phyloP scores from a whole-genome alignment of 2,113 vertebrate species.

The Labeo catla region DNA sequence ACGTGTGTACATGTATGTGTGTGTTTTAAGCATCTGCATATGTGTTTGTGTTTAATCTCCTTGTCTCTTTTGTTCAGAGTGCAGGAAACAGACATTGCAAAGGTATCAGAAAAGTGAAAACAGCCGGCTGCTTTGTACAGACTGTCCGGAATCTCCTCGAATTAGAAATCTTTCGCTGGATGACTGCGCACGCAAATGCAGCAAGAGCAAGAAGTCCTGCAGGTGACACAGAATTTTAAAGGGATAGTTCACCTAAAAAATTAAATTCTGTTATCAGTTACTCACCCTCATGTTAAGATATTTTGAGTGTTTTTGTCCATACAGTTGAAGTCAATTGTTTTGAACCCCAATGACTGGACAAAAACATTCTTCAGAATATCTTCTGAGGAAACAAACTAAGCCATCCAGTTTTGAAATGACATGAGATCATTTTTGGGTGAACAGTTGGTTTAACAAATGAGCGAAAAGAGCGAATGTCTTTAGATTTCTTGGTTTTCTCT shows the following conservation, averaged over 20 bases:
- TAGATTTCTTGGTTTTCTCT: not conserved
- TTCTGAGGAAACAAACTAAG: not conserved
- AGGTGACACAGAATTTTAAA: conserved; percentile 62
- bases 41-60: conserved; percentile 8
- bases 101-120: conserved; percentile 74
- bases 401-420: not conserved
- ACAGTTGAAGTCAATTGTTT: no score
- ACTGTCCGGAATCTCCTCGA: conserved; percentile 62
- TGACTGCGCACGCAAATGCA: conserved; percentile 74
- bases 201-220: conserved; percentile 69
- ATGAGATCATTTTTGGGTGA: not conserved
- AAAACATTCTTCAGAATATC: not conserved
- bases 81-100: conserved; percentile 68
- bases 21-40: not conserved
- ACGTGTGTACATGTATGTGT: not conserved
- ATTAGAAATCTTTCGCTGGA: conserved; percentile 67
- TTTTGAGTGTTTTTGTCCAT: no score
- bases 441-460: not conserved
- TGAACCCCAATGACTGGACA: no score
- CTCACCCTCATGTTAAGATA: not conserved
- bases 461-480: not conserved
- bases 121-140: conserved; percentile 68
- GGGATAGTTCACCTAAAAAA: not conserved
- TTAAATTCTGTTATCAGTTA: not conserved
- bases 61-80: conserved; percentile 45